Evolutionary conservation across 2,797 vertebrate species (phyloP).

Genomic region (Danio albolineatus): DNA sequence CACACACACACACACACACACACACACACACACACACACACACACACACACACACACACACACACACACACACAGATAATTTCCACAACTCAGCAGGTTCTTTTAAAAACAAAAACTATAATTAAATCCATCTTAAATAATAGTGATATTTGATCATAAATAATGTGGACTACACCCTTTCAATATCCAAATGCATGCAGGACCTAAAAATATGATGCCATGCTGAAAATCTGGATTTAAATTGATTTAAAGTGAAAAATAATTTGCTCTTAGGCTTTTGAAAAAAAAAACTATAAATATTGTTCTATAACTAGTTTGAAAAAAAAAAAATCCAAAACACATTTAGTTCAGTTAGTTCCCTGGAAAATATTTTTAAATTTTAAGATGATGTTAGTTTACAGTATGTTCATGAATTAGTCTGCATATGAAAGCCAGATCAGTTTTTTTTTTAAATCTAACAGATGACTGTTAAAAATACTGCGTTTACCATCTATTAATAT

Average conservation of each 20-base stretch:
- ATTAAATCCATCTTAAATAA: neutral
- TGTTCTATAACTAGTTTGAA: neutral
- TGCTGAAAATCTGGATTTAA: neutral
- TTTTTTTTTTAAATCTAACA: slow-evolving; percentile 18
- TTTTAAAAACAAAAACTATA: neutral
- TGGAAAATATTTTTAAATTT: too few relatives aligned
- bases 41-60: neutral
- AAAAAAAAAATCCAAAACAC: too few relatives aligned
- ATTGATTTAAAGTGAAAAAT: neutral
- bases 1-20: neutral
- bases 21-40: neutral
- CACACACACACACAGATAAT: neutral
- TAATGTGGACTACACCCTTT: neutral
- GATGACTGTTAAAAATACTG: neutral
- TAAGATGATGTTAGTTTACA: too few relatives aligned
- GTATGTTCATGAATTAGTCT: neutral
- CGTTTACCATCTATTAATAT: neutral
- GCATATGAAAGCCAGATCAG: neutral
- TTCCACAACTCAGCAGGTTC: neutral
- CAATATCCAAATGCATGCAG: neutral
- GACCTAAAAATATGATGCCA: neutral
- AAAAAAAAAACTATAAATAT: too few relatives aligned
- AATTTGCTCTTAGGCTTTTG: neutral
- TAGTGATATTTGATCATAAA: neutral
- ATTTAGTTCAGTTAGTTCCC: too few relatives aligned